These are phyloP conservation scores for Loripinus fragilis DNA, from an alignment of 2,888 invertebrate genomes.

Conservation along the genomic window DNA sequence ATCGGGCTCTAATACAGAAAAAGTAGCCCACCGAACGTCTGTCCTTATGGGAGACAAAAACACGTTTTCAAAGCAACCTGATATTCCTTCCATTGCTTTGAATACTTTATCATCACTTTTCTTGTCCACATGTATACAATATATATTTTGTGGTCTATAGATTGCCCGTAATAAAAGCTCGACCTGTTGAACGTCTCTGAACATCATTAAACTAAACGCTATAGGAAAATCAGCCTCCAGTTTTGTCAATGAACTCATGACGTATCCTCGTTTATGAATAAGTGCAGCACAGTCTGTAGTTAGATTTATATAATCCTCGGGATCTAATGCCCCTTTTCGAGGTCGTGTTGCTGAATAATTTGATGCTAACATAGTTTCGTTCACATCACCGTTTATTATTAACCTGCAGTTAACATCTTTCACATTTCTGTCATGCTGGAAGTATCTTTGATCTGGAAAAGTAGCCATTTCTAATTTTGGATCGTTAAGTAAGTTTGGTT, in stretches of 20 bases:
- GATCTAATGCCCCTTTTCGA: background rate
- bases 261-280: conserved; percentile 42
- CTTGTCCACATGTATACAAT: too few species aligned
- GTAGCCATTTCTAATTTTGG: too few species aligned
- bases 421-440: conserved; percentile 1
- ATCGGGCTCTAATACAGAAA: too few species aligned
- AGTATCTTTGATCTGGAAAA: background rate
- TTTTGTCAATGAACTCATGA: too few species aligned
- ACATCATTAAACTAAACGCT: conserved; percentile 76
- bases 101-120: too few species aligned
- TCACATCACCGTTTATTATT: conserved; percentile 3
- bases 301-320: conserved; percentile 25
- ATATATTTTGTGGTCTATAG: too few species aligned
- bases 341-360: background rate
- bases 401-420: background rate
- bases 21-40: too few species aligned
- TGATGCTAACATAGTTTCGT: background rate
- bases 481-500: background rate
- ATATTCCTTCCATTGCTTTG: too few species aligned
- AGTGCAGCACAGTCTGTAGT: conserved; percentile 51
- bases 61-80: too few species aligned
- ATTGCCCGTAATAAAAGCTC: conserved; percentile 75
- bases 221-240: conserved; percentile 72
- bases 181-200: conserved; percentile 71
- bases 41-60: too few species aligned